Conservation (phyloP, 2,797 vertebrate species). For the Luscinia luscinia region DNA sequence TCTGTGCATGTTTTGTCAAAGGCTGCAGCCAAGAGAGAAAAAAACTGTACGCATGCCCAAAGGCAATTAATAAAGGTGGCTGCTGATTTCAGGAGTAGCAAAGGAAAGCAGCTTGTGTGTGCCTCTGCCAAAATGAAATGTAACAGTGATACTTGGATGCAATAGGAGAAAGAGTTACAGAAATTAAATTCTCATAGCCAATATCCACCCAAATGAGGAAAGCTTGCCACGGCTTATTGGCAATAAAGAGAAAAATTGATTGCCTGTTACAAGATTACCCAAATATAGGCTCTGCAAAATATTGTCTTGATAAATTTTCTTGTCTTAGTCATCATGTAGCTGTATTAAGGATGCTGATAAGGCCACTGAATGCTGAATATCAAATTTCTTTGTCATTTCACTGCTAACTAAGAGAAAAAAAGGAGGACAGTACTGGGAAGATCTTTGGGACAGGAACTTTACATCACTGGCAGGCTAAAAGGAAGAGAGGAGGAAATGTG, state of each 20-base stretch:
- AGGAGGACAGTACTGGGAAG: not conserved
- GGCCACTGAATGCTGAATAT: not conserved
- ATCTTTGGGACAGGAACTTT: not conserved
- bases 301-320: not conserved
- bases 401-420: not conserved
- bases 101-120: not conserved
- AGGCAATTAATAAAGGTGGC: not conserved
- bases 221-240: not conserved
- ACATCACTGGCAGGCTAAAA: not conserved
- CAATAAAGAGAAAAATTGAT: not conserved
- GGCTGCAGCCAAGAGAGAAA: not conserved
- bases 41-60: not conserved
- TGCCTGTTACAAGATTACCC: not conserved
- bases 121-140: not conserved
- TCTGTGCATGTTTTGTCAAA: not conserved
- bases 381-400: not conserved
- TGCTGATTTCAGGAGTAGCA: not conserved
- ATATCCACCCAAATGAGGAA: not conserved
- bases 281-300: not conserved
- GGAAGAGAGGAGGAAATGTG: rapidly evolving
- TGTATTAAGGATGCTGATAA: not conserved
- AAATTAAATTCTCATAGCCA: not conserved
- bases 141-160: not conserved
- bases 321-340: not conserved
- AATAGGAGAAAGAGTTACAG: not conserved